A percentile compares a stretch with the other conserved stretches of the same genome.
Evolutionary conservation across 2,113 vertebrate genomes (phyloP).

Genomic region (Acinonyx jubatus): DNA sequence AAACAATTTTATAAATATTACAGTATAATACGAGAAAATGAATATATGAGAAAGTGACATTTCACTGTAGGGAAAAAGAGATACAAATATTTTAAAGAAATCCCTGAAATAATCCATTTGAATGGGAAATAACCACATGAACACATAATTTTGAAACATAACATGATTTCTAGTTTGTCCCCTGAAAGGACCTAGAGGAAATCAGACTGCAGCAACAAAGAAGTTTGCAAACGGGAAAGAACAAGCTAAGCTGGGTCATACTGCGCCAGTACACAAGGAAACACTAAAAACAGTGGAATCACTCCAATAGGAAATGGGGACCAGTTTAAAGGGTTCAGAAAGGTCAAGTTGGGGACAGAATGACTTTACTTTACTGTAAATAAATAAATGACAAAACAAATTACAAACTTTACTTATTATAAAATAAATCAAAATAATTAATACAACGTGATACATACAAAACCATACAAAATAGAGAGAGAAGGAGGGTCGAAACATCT

Average conservation of each 20-base stretch:
- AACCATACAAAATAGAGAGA: neutral
- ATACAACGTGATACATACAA: neutral
- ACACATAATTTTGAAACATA: neutral
- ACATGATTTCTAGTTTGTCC: neutral
- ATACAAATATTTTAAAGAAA: neutral
- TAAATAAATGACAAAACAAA: neutral
- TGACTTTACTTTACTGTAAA: neutral
- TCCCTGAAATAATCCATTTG: neutral
- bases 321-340: neutral
- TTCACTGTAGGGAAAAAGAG: neutral
- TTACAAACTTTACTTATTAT: neutral
- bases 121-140: neutral
- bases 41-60: neutral
- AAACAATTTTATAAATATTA: slow-evolving; percentile 5
- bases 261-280: neutral
- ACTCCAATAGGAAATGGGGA: neutral
- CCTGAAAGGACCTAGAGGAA: neutral
- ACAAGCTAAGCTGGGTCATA: neutral
- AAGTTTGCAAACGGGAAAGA: neutral
- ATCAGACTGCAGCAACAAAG: neutral
- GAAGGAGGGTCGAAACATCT: neutral
- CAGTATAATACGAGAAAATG: neutral
- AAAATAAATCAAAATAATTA: neutral
- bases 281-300: neutral
- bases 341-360: neutral